These are phyloP conservation scores for Cyclura pinguis DNA, from an alignment of 2,797 vertebrate genomes.

Conservation along the genomic window DNA sequence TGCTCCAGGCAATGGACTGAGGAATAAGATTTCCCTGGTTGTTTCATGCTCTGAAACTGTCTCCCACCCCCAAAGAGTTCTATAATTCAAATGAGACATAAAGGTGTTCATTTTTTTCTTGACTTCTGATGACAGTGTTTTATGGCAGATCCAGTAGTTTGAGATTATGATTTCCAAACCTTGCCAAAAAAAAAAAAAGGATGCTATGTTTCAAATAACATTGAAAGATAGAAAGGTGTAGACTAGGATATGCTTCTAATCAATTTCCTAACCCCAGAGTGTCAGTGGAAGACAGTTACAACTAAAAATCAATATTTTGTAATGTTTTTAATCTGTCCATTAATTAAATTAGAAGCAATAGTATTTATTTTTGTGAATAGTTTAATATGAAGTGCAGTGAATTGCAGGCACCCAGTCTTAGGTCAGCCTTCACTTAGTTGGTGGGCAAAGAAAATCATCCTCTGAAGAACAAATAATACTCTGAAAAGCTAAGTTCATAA, in stretches of 20 bases:
- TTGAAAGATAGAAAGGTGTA: constrained; percentile 35
- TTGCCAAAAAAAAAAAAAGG: neutral
- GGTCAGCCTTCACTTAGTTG: neutral
- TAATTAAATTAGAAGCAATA: neutral
- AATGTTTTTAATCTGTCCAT: neutral
- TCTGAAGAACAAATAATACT: too few relatives aligned
- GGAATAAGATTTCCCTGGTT: neutral
- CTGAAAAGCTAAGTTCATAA: neutral
- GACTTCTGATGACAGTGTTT: neutral
- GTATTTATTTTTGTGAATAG: neutral
- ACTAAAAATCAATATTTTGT: neutral
- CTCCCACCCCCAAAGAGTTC: neutral
- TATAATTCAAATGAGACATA: neutral
- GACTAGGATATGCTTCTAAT: neutral
- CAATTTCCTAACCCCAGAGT: neutral
- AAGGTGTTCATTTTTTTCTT: neutral
- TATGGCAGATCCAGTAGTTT: neutral
- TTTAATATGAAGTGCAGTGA: neutral
- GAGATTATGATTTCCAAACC: neutral
- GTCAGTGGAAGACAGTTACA: too few relatives aligned
- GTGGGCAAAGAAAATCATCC: too few relatives aligned
- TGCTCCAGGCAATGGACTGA: neutral
- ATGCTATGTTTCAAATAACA: constrained; percentile 35
- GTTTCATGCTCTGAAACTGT: too few relatives aligned
- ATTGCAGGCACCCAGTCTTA: neutral